Conservation (phyloP, 1,140 invertebrate genomes). For the Trichomalopsis sarcophagae region DNA sequence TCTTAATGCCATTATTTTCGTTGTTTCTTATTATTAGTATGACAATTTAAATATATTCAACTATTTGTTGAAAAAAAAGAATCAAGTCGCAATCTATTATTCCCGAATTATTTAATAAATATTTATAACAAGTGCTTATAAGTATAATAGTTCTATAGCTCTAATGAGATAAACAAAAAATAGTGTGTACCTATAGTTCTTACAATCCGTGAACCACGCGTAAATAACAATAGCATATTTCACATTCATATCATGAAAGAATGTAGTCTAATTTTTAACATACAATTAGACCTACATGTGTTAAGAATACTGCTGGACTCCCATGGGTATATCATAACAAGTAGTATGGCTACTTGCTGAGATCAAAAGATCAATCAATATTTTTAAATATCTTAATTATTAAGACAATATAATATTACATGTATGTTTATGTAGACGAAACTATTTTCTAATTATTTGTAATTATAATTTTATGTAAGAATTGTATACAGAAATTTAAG, state of each 20-base stretch:
- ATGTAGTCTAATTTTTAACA: constrained; percentile 31
- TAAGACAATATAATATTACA: constrained; percentile 28
- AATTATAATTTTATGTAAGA: constrained; percentile 42
- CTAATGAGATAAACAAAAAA: neutral
- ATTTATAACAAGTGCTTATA: constrained; percentile 16
- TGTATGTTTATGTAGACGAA: constrained; percentile 32
- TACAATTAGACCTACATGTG: constrained; percentile 10
- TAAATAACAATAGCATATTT: neutral
- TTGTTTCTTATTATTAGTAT: constrained; percentile 24
- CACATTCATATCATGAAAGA: constrained; percentile 18
- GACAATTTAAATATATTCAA: neutral
- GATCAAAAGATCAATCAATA: constrained; percentile 42
- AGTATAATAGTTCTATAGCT: neutral
- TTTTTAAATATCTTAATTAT: constrained; percentile 42
- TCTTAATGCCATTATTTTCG: constrained; percentile 15
- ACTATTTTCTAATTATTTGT: constrained; percentile 37
- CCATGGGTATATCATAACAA: neutral
- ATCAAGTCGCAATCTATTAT: neutral
- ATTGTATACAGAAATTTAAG: constrained; percentile 30
- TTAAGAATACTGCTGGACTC: constrained; percentile 27
- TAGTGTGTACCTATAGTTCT: neutral
- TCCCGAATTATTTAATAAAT: neutral
- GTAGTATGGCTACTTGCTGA: constrained; percentile 48
- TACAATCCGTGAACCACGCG: neutral
- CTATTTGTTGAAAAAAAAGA: neutral